Evolutionary conservation across 2,113 vertebrate genomes (phyloP).

Genomic region (Hippocampus mohnikei): DNA sequence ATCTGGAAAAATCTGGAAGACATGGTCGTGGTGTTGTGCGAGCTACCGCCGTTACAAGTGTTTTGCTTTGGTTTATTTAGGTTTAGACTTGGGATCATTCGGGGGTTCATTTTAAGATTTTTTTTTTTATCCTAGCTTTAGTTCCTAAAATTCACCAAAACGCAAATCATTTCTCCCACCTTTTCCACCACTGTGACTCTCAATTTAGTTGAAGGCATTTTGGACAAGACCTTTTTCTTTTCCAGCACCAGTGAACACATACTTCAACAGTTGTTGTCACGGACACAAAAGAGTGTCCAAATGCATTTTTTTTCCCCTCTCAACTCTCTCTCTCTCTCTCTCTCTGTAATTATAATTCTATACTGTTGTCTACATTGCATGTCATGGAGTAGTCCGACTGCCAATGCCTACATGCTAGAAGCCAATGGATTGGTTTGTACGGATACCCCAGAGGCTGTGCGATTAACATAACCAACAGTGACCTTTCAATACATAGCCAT

Average conservation of each 20-base stretch:
- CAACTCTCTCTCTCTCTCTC: no score
- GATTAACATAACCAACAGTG: slow-evolving; percentile 12
- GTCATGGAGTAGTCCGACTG: neutral
- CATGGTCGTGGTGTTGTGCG: neutral
- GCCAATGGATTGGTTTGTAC: slow-evolving; percentile 31
- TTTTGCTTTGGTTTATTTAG: neutral
- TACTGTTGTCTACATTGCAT: neutral
- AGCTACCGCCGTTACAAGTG: neutral
- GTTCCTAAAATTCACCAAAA: no score
- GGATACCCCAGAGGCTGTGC: slow-evolving; percentile 46
- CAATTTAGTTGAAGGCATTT: neutral
- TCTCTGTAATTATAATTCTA: neutral
- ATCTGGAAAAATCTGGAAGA: neutral
- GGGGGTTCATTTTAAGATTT: neutral
- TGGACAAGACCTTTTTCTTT: neutral
- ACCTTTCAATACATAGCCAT: slow-evolving; percentile 5
- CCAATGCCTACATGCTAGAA: slow-evolving; percentile 7
- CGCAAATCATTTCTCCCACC: no score
- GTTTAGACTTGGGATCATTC: neutral
- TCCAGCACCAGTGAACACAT: neutral
- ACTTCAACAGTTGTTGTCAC: no score
- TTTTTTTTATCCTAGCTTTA: no score
- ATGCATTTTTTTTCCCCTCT: no score
- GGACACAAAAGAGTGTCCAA: no score
- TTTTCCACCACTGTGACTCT: neutral